phyloP scores from a whole-genome alignment of 1,140 invertebrate genomes.

The Aphaenogaster ashmeadi region DNA sequence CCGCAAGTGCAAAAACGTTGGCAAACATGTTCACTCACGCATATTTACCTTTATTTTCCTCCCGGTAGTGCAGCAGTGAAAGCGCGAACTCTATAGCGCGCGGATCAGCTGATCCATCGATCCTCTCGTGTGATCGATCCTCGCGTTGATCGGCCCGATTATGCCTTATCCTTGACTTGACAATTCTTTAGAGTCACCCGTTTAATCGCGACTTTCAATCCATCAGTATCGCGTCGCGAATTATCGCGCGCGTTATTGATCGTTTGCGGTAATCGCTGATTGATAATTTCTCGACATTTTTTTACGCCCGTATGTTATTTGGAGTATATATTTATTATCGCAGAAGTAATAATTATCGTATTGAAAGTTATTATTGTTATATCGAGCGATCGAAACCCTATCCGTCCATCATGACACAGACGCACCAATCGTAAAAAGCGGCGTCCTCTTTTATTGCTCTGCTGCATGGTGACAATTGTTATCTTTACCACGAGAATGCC shows the following conservation, averaged over 20 bases:
- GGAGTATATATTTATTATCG: not conserved
- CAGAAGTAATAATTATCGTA: not conserved
- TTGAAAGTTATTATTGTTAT: not conserved
- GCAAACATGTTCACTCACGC: not conserved
- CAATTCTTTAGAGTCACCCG: slow-evolving; percentile 20
- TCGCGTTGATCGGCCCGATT: not conserved
- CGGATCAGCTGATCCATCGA: slow-evolving; percentile 64
- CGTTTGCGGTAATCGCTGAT: not conserved
- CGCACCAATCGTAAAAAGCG: not conserved
- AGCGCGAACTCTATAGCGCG: slow-evolving; percentile 11
- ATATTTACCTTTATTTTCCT: slow-evolving; percentile 23
- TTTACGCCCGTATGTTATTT: not conserved
- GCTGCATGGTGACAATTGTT: slow-evolving; percentile 16
- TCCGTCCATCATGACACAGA: not conserved
- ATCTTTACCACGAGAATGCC: slow-evolving; percentile 38
- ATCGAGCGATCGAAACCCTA: not conserved
- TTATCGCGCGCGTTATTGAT: slow-evolving; percentile 4
- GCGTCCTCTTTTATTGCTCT: not conserved
- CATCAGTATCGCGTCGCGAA: not conserved
- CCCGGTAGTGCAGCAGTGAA: slow-evolving; percentile 44
- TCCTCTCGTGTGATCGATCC: slow-evolving; percentile 28
- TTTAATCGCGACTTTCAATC: not conserved
- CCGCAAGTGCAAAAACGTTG: not conserved
- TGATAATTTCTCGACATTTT: not conserved
- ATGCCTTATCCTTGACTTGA: not conserved